Conservation (phyloP, 2,797 vertebrate species). For the Sardinella longiceps region DNA sequence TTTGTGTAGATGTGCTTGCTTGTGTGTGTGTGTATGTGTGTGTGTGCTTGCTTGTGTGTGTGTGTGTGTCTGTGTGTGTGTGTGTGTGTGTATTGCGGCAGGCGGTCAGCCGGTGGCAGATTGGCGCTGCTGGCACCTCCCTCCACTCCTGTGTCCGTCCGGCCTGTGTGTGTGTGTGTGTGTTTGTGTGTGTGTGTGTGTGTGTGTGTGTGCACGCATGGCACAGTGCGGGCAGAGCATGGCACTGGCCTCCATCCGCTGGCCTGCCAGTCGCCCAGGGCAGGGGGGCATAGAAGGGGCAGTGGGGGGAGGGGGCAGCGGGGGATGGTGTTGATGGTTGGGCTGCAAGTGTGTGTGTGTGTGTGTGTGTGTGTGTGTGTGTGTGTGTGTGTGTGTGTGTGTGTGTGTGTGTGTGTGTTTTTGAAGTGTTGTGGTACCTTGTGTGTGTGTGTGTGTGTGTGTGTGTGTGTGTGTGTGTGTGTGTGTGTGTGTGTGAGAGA, state of each 20-base stretch:
- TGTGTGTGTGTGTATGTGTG: not conserved
- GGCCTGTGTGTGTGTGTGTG: slow-evolving; percentile 54
- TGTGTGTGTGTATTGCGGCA: slow-evolving; percentile 46
- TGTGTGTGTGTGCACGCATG: not conserved
- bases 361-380: not conserved
- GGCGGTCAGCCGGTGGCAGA: slow-evolving; percentile 67
- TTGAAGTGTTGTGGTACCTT: not conserved
- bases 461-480: not conserved
- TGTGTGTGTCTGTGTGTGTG: slow-evolving; percentile 5
- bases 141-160: slow-evolving; percentile 64
- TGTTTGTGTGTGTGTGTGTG: slow-evolving; percentile 11
- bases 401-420: not conserved
- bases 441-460: slow-evolving; percentile 3
- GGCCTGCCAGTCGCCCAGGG: slow-evolving; percentile 71
- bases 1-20: not conserved
- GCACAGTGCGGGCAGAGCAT: not conserved
- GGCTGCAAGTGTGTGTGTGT: not conserved
- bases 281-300: slow-evolving; percentile 38
- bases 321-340: not conserved
- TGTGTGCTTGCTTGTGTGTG: not conserved
- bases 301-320: not conserved
- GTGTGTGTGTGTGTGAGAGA: no score
- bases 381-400: not conserved
- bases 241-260: slow-evolving; percentile 56
- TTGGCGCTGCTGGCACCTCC: slow-evolving; percentile 68